These are phyloP conservation scores for Battus philenor DNA, from an alignment of 1,140 invertebrate genomes.

Conservation along the genomic window DNA sequence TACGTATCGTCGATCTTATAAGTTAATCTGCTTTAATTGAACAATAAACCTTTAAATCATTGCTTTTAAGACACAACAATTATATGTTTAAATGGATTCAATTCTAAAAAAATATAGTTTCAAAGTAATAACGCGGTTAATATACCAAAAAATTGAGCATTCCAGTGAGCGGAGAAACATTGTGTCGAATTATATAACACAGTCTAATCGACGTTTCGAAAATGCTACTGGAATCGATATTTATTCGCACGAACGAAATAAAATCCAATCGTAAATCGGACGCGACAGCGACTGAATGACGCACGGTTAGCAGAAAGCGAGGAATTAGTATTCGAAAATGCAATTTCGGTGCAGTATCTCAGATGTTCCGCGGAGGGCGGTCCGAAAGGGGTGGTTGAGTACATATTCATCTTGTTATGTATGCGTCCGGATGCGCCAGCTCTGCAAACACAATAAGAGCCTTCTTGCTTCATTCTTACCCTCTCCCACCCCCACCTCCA, in stretches of 20 bases:
- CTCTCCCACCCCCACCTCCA: conserved; percentile 24
- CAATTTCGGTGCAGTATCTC: conserved; percentile 67
- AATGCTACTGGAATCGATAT: conserved; percentile 7
- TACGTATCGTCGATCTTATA: too few relatives aligned
- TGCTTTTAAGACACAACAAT: too few relatives aligned
- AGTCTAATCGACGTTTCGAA: conserved; percentile 7
- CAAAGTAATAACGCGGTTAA: too few relatives aligned
- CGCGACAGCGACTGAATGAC: conserved; percentile 19
- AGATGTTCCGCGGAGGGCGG: conserved; percentile 35
- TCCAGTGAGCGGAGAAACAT: background rate
- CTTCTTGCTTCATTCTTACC: conserved; percentile 35
- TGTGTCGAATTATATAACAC: conserved; percentile 3
- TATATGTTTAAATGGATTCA: too few relatives aligned
- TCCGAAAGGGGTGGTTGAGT: conserved; percentile 52
- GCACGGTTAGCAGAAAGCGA: conserved; percentile 30
- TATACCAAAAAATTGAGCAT: too few relatives aligned
- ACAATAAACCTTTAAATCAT: too few relatives aligned
- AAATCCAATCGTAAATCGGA: conserved; percentile 25
- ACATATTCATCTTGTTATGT: conserved; percentile 75
- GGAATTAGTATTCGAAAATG: conserved; percentile 72
- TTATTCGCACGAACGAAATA: conserved; percentile 16
- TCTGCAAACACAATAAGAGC: conserved; percentile 75
- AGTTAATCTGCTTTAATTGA: too few relatives aligned
- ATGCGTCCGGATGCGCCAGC: conserved; percentile 72
- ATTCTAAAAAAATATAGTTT: too few relatives aligned